Conservation (phyloP, 1,140 invertebrate species). For the Tyrophagus putrescentiae region DNA sequence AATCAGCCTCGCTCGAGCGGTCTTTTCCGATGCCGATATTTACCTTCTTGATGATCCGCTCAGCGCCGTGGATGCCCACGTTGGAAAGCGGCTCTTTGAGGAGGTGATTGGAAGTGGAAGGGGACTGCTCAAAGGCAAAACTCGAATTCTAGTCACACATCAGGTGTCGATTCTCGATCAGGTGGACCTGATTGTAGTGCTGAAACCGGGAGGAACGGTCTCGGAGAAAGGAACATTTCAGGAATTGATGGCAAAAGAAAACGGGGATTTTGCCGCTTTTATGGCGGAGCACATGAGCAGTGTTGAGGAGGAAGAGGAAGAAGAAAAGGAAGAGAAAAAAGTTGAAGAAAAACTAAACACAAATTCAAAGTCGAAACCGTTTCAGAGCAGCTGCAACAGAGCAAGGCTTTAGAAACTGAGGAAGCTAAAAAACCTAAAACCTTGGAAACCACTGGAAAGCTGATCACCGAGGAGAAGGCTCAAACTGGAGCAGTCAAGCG, state of each 20-base stretch:
- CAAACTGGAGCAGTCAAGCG: slow-evolving; percentile 20
- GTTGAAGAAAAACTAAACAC: no score
- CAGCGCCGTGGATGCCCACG: slow-evolving; percentile 18
- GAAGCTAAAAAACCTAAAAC: no score
- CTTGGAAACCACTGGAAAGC: slow-evolving; percentile 41
- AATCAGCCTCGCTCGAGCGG: slow-evolving; percentile 35
- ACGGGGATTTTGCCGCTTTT: slow-evolving; percentile 39
- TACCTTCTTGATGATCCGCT: slow-evolving; percentile 37
- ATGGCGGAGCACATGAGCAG: slow-evolving; percentile 62
- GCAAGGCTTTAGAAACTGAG: no score
- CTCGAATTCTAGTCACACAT: slow-evolving; percentile 16
- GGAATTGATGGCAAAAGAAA: slow-evolving; percentile 31
- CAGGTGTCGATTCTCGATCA: neutral
- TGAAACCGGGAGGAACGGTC: slow-evolving; percentile 31
- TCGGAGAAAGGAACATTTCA: slow-evolving; percentile 32
- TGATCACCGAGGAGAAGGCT: slow-evolving; percentile 31
- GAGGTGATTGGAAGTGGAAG: slow-evolving; percentile 7
- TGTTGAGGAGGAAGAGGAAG: slow-evolving; percentile 28
- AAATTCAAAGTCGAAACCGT: no score
- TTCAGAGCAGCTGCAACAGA: no score
- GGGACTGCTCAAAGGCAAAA: slow-evolving; percentile 3
- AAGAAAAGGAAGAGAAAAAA: neutral
- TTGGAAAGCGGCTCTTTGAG: slow-evolving; percentile 30
- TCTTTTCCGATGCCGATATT: slow-evolving; percentile 27
- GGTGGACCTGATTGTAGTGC: slow-evolving; percentile 30